A percentile compares a stretch with the other conserved stretches of the same genome.
Conservation (phyloP, 2,888 invertebrate species). For the Eristalis pertinax region DNA sequence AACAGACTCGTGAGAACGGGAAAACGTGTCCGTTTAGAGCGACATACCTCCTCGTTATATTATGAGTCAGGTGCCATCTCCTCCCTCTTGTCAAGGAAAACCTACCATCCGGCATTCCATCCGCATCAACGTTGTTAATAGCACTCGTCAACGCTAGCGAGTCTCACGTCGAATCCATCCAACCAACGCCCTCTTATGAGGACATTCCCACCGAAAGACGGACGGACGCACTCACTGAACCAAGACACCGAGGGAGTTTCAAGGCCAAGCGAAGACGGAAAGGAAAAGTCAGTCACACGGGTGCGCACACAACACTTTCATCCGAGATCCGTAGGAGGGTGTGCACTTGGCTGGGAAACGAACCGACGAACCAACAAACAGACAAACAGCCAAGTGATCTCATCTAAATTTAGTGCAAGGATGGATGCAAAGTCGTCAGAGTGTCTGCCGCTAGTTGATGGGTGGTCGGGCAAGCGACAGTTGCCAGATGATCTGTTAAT, state of each 20-base stretch:
- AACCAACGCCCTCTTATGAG: neutral
- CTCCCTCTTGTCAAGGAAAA: too few species aligned
- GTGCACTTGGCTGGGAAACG: neutral
- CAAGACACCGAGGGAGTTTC: neutral
- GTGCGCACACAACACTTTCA: neutral
- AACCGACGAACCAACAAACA: neutral
- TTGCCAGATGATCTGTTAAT: conserved; percentile 38
- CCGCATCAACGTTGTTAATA: too few species aligned
- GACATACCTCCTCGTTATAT: too few species aligned
- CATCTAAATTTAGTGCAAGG: neutral
- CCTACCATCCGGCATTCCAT: too few species aligned
- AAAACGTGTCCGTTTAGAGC: too few species aligned
- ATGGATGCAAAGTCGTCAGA: neutral
- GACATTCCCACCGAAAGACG: neutral
- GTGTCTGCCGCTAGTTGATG: neutral
- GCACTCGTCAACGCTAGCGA: too few species aligned
- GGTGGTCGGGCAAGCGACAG: neutral
- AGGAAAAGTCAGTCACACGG: neutral
- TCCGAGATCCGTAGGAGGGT: neutral
- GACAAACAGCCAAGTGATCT: neutral
- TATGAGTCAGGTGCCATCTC: too few species aligned
- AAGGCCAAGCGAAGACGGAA: neutral
- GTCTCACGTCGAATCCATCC: too few species aligned
- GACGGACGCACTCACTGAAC: neutral
- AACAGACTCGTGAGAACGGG: too few species aligned